Evolutionary conservation across 2,888 invertebrate species (phyloP).

Genomic region (Ectropis crepuscularia): DNA sequence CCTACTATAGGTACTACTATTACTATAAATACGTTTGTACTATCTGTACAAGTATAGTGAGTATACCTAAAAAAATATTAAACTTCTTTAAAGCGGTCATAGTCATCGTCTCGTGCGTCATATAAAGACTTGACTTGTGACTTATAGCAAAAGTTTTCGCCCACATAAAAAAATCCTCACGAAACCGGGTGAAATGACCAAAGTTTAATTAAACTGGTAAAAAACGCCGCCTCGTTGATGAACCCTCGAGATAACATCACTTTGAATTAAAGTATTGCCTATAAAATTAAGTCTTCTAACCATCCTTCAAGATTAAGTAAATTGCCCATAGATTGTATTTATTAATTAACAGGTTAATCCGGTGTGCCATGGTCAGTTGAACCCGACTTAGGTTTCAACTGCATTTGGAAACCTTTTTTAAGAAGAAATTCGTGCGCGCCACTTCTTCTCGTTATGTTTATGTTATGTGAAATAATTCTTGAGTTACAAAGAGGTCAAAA

Average conservation of each 20-base stretch:
- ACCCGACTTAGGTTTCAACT: too few species aligned
- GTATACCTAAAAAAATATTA: not conserved
- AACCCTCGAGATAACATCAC: slow-evolving; percentile 46
- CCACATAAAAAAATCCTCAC: slow-evolving; percentile 44
- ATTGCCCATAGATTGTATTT: not conserved
- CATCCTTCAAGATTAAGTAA: not conserved
- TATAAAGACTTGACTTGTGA: slow-evolving; percentile 36
- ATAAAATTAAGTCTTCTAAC: slow-evolving; percentile 28
- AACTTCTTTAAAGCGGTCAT: not conserved
- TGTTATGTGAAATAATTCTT: too few species aligned
- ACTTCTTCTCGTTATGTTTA: too few species aligned
- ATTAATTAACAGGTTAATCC: too few species aligned
- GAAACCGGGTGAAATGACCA: slow-evolving; percentile 47
- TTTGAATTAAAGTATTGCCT: slow-evolving; percentile 37
- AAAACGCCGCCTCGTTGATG: slow-evolving; percentile 48
- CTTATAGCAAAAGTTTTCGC: slow-evolving; percentile 39
- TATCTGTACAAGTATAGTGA: too few species aligned
- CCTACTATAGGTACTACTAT: too few species aligned
- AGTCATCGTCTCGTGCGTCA: slow-evolving; percentile 5
- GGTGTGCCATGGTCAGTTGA: too few species aligned
- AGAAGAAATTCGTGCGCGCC: too few species aligned
- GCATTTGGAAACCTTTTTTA: too few species aligned
- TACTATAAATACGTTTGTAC: too few species aligned
- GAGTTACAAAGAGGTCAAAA: too few species aligned
- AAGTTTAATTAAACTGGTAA: slow-evolving; percentile 60